These are phyloP conservation scores for Tokudaia tokunoshimensis DNA, from an alignment of 2,797 vertebrate genomes.

Conservation along the genomic window DNA sequence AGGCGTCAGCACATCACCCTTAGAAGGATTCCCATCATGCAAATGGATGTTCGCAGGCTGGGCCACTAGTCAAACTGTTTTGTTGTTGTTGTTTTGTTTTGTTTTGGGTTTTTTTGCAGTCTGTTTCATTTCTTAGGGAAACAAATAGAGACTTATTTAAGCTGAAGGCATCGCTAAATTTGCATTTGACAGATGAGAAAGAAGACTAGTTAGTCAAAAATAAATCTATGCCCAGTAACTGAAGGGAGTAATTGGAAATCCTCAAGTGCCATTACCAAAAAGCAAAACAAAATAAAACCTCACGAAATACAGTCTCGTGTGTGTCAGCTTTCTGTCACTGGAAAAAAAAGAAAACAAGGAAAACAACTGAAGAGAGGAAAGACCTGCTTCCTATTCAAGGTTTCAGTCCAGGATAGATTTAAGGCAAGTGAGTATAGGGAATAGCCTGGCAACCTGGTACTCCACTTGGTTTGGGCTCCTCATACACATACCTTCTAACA, in stretches of 20 bases:
- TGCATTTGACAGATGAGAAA: neutral
- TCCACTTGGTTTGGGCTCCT: neutral
- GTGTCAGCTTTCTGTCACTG: neutral
- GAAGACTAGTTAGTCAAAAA: neutral
- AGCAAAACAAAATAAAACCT: neutral
- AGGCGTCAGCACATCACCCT: neutral
- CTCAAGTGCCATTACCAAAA: neutral
- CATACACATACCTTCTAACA: neutral
- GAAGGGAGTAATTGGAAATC: neutral
- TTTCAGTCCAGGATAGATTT: neutral
- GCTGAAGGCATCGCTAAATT: neutral
- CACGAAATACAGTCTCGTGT: neutral
- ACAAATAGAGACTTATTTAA: conserved; percentile 2
- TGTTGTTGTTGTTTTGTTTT: too few species aligned
- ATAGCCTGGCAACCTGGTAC: neutral
- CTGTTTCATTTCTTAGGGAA: neutral
- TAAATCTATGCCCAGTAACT: neutral
- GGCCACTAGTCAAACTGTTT: neutral
- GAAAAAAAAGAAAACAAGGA: neutral
- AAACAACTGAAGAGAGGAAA: neutral
- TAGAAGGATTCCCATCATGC: neutral
- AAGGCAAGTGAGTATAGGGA: neutral
- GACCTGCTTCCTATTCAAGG: neutral
- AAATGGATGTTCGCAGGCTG: neutral
- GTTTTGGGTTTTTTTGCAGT: neutral